Evolutionary conservation across 2,888 invertebrate genomes (phyloP), one percentile per base, ranked within the genome.

Genomic region (Drosophila buzzatii): DNA sequence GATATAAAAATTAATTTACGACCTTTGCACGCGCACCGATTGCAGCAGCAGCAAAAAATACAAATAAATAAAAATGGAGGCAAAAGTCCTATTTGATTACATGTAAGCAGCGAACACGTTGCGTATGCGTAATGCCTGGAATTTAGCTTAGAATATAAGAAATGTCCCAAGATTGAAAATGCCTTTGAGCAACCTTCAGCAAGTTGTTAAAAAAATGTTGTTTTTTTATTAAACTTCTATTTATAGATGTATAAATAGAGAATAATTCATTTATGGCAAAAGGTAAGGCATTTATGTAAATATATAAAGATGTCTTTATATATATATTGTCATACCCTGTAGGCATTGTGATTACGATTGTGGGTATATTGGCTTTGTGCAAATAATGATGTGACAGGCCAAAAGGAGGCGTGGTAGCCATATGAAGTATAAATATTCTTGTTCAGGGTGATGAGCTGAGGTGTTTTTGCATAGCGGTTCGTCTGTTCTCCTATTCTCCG

Each of bases 1-100:
- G 70, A 79, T 73, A 84, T 81, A 73, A 73, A 82, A 85, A 73
- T 76, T 79, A 79, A 84, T 85, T 85, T 83, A 85, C 77, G 83
- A 79, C 64, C 65, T 73, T 70, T 56, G 68, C 70, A 78, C 80
- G 73, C 75, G 70, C 58, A 14, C n/a, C 56, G 70, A 33, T 41
- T 41, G 55, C 39, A 27, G 23, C 35, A n/a, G 23, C 20, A 12
- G 37, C n/a, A 37, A 44, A 6, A 12, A 41, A 16, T 20, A 41
- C 8, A n/a, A 39, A 39, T n/a, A n/a, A 14, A n/a, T 18, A 9
- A n/a, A n/a, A 9, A 12, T 12, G 5, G n/a, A 2, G 8, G n/a
- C 8, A 41, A 16, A n/a, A 27, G 27, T 27, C n/a, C 63, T 31
- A 51, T 35, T 57, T 20, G 42, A 33, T 37, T 33, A 42, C 42